These are phyloP conservation scores for Sesamia inferens DNA, from an alignment of 2,888 invertebrate genomes.

Conservation along the genomic window DNA sequence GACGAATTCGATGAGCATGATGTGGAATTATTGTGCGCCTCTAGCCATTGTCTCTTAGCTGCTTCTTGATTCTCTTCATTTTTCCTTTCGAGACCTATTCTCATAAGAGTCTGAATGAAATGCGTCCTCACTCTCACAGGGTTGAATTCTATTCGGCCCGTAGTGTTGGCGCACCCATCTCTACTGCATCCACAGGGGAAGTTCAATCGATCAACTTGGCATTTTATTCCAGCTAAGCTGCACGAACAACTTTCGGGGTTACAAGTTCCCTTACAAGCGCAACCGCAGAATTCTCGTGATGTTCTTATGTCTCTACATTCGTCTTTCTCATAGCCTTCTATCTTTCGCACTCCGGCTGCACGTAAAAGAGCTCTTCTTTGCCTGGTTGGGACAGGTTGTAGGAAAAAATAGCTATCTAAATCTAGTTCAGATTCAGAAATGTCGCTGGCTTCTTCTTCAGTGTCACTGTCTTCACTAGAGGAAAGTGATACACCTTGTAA, in stretches of 20 bases:
- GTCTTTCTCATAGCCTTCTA: slow-evolving; percentile 97
- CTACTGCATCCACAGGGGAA: slow-evolving; percentile 99
- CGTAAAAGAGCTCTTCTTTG: slow-evolving; percentile 96
- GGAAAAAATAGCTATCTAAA: slow-evolving; percentile 96
- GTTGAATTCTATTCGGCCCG: slow-evolving; percentile 98
- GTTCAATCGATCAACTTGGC: slow-evolving; percentile 98
- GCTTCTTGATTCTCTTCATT: slow-evolving; percentile 91
- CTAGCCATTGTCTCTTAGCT: slow-evolving; percentile 86
- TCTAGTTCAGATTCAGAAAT: slow-evolving; percentile 96
- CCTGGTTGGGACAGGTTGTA: slow-evolving; percentile 97
- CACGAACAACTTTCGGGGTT: slow-evolving; percentile 99
- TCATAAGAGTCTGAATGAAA: slow-evolving; percentile 99
- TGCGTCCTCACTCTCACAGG: slow-evolving; percentile 98
- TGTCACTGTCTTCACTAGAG: slow-evolving; percentile 96
- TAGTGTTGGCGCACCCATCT: slow-evolving; percentile 97
- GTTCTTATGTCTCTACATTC: slow-evolving; percentile 97
- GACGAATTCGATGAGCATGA: slow-evolving; percentile 78
- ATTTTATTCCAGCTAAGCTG: slow-evolving; percentile 98
- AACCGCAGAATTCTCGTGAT: slow-evolving; percentile 98
- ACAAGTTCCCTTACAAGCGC: slow-evolving; percentile 97
- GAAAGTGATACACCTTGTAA: slow-evolving; percentile 89
- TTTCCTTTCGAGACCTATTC: slow-evolving; percentile 96
- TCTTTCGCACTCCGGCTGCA: slow-evolving; percentile 98
- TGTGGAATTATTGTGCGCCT: slow-evolving; percentile 77
- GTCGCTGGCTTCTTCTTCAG: slow-evolving; percentile 95